These are phyloP conservation scores for Tiliqua scincoides DNA, from an alignment of 2,113 vertebrate genomes.

Conservation along the genomic window DNA sequence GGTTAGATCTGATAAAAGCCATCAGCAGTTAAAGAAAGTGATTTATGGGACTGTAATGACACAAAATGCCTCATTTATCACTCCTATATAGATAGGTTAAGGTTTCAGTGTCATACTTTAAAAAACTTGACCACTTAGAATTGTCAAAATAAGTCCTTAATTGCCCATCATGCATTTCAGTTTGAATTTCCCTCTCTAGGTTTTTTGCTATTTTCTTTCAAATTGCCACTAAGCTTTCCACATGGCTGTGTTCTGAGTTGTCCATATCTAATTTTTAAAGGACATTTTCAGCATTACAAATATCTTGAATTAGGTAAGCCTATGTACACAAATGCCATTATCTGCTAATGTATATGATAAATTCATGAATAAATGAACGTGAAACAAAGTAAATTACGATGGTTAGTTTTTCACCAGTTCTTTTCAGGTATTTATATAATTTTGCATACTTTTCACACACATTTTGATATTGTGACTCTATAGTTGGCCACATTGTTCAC, in stretches of 20 bases:
- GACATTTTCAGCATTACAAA: slow-evolving; percentile 64
- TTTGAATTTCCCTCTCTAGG: slow-evolving; percentile 75
- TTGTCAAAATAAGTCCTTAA: slow-evolving; percentile 85
- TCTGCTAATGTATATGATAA: background rate
- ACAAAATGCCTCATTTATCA: slow-evolving; percentile 98
- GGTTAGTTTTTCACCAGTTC: slow-evolving; percentile 49
- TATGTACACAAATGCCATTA: slow-evolving; percentile 34
- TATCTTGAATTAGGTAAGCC: slow-evolving; percentile 75
- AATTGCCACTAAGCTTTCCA: slow-evolving; percentile 68
- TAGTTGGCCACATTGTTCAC: slow-evolving; percentile 47
- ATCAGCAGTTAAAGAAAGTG: slow-evolving; percentile 94
- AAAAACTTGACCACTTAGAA: slow-evolving; percentile 90
- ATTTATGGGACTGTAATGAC: slow-evolving; percentile 98
- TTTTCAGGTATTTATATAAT: slow-evolving; percentile 59
- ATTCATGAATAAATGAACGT: background rate
- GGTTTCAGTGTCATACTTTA: slow-evolving; percentile 91
- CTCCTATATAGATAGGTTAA: slow-evolving; percentile 91
- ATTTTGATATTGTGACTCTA: slow-evolving; percentile 46
- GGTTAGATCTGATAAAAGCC: slow-evolving; percentile 99
- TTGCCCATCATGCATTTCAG: slow-evolving; percentile 80
- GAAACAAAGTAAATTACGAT: slow-evolving; percentile 48
- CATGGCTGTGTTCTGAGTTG: slow-evolving; percentile 74
- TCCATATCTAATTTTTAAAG: slow-evolving; percentile 75
- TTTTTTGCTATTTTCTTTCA: slow-evolving; percentile 70
- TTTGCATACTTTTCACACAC: slow-evolving; percentile 47